A percentile compares a stretch with the other conserved stretches of the same genome.
These are phyloP conservation scores for Thyatira batis DNA, from an alignment of 2,888 invertebrate species.

Conservation along the genomic window DNA sequence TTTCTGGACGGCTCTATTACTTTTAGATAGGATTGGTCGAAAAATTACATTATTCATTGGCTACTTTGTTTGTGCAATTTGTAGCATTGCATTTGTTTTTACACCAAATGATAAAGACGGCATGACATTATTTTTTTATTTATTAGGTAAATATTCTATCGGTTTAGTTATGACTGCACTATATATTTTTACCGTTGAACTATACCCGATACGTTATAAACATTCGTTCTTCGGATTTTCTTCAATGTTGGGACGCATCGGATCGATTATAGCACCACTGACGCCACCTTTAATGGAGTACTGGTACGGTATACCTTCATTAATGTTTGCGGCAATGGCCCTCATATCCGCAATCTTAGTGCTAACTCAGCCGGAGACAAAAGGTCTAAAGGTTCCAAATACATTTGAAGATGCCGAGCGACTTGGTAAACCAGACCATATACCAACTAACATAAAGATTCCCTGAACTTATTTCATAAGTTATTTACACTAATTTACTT, in stretches of 20 bases:
- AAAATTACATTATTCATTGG: constrained; percentile 60
- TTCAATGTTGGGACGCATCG: constrained; percentile 87
- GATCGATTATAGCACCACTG: constrained; percentile 86
- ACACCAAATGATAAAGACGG: constrained; percentile 58
- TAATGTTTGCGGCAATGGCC: constrained; percentile 67
- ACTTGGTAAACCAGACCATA: constrained; percentile 41
- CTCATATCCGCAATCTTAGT: constrained; percentile 60
- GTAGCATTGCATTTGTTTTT: constrained; percentile 80
- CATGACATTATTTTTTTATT: constrained; percentile 69
- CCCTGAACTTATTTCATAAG: background rate
- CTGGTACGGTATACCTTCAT: constrained; percentile 69
- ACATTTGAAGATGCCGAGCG: constrained; percentile 74
- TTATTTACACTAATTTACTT: background rate
- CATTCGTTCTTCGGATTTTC: constrained; percentile 86
- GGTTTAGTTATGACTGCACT: constrained; percentile 85
- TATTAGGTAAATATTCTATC: constrained; percentile 85
- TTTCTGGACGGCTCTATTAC: constrained; percentile 83
- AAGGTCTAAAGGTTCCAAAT: constrained; percentile 64
- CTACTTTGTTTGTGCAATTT: constrained; percentile 70
- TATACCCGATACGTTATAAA: constrained; percentile 87
- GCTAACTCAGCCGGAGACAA: constrained; percentile 71
- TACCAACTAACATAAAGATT: constrained; percentile 4
- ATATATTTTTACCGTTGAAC: constrained; percentile 87
- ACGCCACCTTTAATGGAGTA: constrained; percentile 84
- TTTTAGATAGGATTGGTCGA: constrained; percentile 84